These are phyloP conservation scores for Gymnogyps californianus DNA, from an alignment of 2,113 vertebrate genomes.

Conservation along the genomic window DNA sequence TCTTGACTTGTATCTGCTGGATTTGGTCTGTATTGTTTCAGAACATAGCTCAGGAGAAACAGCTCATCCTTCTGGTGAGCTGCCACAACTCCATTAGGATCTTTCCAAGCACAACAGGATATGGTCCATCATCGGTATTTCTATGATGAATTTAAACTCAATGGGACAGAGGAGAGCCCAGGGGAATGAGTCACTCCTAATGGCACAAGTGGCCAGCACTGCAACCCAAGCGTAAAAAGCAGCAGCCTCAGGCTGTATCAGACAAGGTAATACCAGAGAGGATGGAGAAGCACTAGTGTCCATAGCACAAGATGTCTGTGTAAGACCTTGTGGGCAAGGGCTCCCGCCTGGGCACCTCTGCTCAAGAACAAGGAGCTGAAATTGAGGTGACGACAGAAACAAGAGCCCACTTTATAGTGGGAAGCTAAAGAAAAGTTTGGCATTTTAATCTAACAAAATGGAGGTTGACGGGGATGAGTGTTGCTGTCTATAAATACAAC, in stretches of 20 bases:
- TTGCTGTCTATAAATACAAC: slow-evolving; percentile 48
- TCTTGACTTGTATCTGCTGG: not conserved
- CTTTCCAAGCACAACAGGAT: slow-evolving; percentile 37
- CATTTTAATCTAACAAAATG: not conserved
- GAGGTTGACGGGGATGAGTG: slow-evolving; percentile 30
- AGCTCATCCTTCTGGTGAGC: slow-evolving; percentile 19
- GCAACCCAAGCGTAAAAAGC: not conserved
- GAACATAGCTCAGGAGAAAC: not conserved
- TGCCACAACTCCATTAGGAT: not conserved
- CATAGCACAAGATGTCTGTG: not conserved
- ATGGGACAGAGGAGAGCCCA: not conserved
- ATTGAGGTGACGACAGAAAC: not conserved
- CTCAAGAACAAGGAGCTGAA: not conserved
- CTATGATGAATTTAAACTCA: slow-evolving; percentile 10
- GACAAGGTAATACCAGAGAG: not conserved
- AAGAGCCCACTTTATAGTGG: not conserved
- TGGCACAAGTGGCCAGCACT: not conserved
- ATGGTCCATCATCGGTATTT: not conserved
- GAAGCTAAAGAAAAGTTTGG: slow-evolving; percentile 22
- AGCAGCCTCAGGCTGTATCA: not conserved
- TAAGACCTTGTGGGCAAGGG: not conserved
- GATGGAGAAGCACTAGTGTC: not conserved
- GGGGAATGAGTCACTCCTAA: not conserved
- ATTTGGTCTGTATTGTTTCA: not conserved
- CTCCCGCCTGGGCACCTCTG: not conserved